A percentile compares a stretch with the other conserved stretches of the same genome.
Conservation (phyloP, 2,797 vertebrate genomes). For the Acridotheres tristis region DNA sequence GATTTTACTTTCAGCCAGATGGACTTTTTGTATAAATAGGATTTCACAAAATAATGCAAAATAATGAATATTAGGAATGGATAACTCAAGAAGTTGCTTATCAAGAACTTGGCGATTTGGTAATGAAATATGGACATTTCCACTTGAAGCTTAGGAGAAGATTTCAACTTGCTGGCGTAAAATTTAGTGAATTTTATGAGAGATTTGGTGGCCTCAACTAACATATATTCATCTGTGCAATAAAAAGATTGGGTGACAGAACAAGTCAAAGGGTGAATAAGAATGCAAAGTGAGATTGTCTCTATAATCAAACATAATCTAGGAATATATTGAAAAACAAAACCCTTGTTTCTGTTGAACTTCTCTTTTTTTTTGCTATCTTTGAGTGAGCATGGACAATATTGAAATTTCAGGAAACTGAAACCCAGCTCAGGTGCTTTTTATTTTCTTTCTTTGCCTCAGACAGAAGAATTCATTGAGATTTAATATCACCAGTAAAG, state of each 20-base stretch:
- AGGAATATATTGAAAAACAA: background rate
- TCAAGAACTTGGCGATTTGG: background rate
- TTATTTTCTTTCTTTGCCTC: background rate
- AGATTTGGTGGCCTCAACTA: background rate
- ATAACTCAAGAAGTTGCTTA: background rate
- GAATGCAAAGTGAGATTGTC: background rate
- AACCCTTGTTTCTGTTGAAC: background rate
- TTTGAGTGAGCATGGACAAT: background rate
- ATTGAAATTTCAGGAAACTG: background rate
- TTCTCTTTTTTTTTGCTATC: background rate
- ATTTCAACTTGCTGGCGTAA: background rate
- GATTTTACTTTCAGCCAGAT: background rate
- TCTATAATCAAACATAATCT: background rate
- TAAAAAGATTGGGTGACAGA: background rate
- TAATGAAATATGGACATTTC: background rate
- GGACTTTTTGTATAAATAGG: rapidly evolving
- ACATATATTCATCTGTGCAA: background rate
- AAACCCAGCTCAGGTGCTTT: background rate
- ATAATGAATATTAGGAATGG: background rate
- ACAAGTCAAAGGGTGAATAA: background rate
- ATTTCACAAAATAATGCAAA: background rate
- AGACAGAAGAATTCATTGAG: background rate
- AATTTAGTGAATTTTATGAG: background rate
- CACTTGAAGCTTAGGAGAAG: background rate
- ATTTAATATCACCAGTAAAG: background rate